These are phyloP conservation scores for Cebidichthys violaceus DNA, from an alignment of 2,113 vertebrate species.

Conservation along the genomic window DNA sequence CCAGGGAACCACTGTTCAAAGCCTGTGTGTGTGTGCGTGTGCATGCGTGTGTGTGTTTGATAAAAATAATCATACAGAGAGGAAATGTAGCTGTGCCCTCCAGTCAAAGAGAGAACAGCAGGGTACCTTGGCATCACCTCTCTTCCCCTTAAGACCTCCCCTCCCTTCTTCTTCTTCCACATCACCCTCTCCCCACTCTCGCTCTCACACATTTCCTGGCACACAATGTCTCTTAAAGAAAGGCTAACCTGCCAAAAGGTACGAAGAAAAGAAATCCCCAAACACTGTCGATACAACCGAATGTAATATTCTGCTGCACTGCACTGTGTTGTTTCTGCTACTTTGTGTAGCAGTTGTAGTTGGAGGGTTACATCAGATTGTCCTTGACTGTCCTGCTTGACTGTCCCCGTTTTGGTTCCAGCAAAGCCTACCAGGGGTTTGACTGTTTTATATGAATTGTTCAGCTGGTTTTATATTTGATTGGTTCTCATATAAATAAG, in stretches of 20 bases:
- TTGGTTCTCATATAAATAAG: conserved; percentile 8
- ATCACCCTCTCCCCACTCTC: not conserved
- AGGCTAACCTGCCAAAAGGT: conserved; percentile 56
- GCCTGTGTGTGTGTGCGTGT: conserved; percentile 2
- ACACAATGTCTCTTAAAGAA: conserved; percentile 33
- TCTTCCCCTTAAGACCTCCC: conserved; percentile 49
- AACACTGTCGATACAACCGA: conserved; percentile 6
- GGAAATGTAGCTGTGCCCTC: conserved; percentile 52
- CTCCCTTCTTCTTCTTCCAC: conserved; percentile 42
- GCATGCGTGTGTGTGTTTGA: not conserved
- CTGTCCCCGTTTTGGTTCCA: conserved; percentile 23
- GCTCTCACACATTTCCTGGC: conserved; percentile 17
- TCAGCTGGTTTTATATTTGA: conserved; percentile 2
- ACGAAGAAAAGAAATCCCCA: conserved; percentile 24
- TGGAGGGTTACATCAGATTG: conserved; percentile 17
- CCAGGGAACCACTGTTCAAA: conserved; percentile 26
- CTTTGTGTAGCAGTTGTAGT: conserved; percentile 13
- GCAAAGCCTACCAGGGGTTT: conserved; percentile 21
- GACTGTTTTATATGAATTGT: conserved; percentile 16
- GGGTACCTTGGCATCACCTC: conserved; percentile 61
- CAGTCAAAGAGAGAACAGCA: conserved; percentile 58
- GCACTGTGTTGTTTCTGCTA: not conserved
- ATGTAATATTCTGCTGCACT: not conserved
- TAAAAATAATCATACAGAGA: conserved; percentile 32
- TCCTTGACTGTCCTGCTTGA: conserved; percentile 47